phyloP scores from a whole-genome alignment of 2,888 invertebrate genomes.

The Drosophila fulvimacula region DNA sequence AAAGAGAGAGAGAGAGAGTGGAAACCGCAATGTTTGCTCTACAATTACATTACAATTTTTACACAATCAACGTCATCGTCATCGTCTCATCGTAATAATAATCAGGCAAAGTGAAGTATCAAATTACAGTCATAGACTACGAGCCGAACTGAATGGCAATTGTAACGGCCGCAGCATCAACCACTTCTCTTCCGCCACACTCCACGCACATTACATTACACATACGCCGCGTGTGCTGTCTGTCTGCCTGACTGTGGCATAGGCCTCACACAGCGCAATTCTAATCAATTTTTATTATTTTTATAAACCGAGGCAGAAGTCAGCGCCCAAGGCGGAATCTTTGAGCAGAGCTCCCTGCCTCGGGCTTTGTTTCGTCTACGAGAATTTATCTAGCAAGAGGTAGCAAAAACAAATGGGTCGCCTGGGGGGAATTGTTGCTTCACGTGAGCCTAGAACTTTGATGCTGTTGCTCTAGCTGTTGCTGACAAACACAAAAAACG shows the following conservation, averaged over 20 bases:
- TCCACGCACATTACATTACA: constrained; percentile 36
- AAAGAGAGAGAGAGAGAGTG: neutral
- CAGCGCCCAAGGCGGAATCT: constrained; percentile 23
- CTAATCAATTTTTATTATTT: constrained; percentile 84
- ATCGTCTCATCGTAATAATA: constrained; percentile 70
- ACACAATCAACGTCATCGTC: constrained; percentile 79
- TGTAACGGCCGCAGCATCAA: constrained; percentile 50
- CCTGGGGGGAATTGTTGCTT: constrained; percentile 67
- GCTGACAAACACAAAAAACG: constrained; percentile 60
- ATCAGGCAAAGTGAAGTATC: constrained; percentile 81
- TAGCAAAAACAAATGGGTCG: constrained; percentile 71
- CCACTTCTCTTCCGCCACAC: neutral
- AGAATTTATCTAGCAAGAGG: constrained; percentile 74
- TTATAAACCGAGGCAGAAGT: constrained; percentile 68
- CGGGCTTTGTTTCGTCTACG: constrained; percentile 70
- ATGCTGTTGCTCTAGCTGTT: constrained; percentile 27
- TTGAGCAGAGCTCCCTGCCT: constrained; percentile 18
- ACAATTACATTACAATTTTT: constrained; percentile 80
- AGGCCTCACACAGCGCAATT: constrained; percentile 69
- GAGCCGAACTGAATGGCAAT: constrained; percentile 63
- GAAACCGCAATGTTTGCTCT: constrained; percentile 39
- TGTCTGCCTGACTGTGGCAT: neutral
- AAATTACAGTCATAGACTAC: constrained; percentile 67
- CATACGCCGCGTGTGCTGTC: constrained; percentile 35
- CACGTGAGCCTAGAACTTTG: constrained; percentile 47